Conservation (phyloP, 2,113 vertebrate species). For the Rhegmatorhina hoffmannsi region DNA sequence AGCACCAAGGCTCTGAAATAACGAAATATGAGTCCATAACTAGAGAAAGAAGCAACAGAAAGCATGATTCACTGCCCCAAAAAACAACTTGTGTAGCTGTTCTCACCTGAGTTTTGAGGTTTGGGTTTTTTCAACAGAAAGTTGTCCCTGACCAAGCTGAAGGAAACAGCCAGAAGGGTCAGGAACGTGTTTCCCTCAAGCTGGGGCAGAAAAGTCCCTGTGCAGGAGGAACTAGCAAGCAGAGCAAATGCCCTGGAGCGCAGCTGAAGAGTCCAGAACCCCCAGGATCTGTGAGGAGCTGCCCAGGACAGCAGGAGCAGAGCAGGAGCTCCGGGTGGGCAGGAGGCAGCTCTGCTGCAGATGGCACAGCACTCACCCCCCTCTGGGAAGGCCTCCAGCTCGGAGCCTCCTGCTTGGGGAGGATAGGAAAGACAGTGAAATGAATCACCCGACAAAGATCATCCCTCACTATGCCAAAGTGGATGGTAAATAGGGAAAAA, state of each 20-base stretch:
- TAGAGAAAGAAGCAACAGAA: background rate
- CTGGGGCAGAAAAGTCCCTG: background rate
- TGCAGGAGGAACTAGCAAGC: background rate
- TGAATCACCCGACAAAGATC: conserved; percentile 42
- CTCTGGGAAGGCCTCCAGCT: conserved; percentile 29
- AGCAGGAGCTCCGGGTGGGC: background rate
- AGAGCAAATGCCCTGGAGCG: background rate
- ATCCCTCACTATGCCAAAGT: background rate
- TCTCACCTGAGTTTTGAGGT: background rate
- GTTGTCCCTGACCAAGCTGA: background rate
- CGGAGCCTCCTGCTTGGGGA: background rate
- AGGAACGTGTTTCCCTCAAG: background rate
- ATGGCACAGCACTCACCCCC: background rate
- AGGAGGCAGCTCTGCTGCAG: background rate
- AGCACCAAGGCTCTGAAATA: background rate
- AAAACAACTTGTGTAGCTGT: background rate
- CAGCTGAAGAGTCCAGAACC: background rate
- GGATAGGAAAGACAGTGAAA: background rate
- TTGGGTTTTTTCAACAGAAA: background rate
- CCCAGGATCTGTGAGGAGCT: background rate
- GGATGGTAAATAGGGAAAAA: background rate
- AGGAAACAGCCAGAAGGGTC: background rate
- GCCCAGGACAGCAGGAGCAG: background rate
- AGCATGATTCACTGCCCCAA: background rate
- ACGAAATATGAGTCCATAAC: background rate